Conservation (phyloP, 1,140 invertebrate species). For the Polypedilum vanderplanki region DNA sequence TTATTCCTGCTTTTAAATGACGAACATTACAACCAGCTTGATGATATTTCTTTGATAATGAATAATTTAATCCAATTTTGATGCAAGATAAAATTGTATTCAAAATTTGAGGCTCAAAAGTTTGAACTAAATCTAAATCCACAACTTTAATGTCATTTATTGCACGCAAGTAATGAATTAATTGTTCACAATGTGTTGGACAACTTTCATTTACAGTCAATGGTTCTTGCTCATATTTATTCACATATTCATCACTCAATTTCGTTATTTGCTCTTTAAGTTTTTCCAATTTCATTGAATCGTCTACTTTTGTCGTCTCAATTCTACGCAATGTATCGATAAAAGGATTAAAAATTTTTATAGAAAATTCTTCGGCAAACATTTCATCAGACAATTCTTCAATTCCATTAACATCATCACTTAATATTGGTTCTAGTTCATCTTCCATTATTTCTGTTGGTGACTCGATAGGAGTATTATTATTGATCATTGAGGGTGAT, state of each 20-base stretch:
- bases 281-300: slow-evolving; percentile 30
- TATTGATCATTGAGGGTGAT: slow-evolving; percentile 35
- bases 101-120: slow-evolving; percentile 37
- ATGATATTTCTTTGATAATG: slow-evolving; percentile 72
- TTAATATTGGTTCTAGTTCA: slow-evolving; percentile 71
- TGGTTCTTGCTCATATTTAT: slow-evolving; percentile 34
- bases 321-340: slow-evolving; percentile 51
- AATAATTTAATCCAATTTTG: slow-evolving; percentile 67
- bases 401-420: slow-evolving; percentile 63
- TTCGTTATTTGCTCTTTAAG: slow-evolving; percentile 31
- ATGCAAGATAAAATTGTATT: slow-evolving; percentile 36
- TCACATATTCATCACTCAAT: slow-evolving; percentile 35
- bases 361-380: slow-evolving; percentile 56
- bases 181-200: slow-evolving; percentile 63
- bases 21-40: slow-evolving; percentile 85
- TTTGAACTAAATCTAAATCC: not conserved
- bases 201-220: slow-evolving; percentile 55
- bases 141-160: not conserved
- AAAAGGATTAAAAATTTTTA: slow-evolving; percentile 60
- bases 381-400: slow-evolving; percentile 55
- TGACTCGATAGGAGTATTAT: slow-evolving; percentile 42
- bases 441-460: slow-evolving; percentile 46
- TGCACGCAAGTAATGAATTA: slow-evolving; percentile 34
- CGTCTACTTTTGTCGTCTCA: slow-evolving; percentile 36
- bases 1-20: slow-evolving; percentile 87